A percentile compares a stretch with the other conserved stretches of the same genome.
These are phyloP conservation scores for Phoeniculus purpureus DNA, from an alignment of 2,797 vertebrate genomes.

Conservation along the genomic window DNA sequence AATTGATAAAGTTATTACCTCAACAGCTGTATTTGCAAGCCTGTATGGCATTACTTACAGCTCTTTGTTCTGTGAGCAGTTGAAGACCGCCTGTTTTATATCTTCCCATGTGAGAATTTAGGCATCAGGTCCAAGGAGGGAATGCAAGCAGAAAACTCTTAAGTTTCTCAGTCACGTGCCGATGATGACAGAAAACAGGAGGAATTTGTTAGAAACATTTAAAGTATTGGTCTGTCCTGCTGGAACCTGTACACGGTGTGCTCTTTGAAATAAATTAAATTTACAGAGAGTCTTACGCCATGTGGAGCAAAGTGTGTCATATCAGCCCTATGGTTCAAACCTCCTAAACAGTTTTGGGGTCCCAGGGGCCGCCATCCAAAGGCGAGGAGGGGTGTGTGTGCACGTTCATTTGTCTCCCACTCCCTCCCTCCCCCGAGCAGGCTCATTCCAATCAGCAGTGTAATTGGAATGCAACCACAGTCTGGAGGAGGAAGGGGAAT, in stretches of 20 bases:
- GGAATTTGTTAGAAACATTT: conserved; percentile 46
- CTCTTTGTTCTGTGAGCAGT: background rate
- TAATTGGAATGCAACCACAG: conserved; percentile 80
- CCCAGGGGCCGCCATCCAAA: background rate
- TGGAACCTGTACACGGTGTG: conserved; percentile 19
- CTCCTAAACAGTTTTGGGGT: background rate
- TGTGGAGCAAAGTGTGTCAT: background rate
- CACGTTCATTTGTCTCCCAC: conserved; percentile 28
- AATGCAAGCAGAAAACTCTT: background rate
- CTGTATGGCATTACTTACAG: background rate
- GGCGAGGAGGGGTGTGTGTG: conserved; percentile 19
- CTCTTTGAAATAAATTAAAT: background rate
- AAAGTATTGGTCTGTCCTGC: conserved; percentile 18
- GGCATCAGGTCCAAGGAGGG: conserved; percentile 12
- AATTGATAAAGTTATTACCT: background rate
- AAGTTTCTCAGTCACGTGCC: background rate
- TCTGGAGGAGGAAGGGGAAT: conserved; percentile 78
- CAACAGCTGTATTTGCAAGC: conserved; percentile 37
- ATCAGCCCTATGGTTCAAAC: background rate
- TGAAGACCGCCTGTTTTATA: conserved; percentile 45
- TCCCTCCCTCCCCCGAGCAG: conserved; percentile 59
- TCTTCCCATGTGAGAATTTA: conserved; percentile 27
- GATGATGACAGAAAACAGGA: conserved; percentile 25
- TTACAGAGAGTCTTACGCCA: background rate
- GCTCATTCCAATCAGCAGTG: conserved; percentile 79